phyloP scores from a whole-genome alignment of 1,140 invertebrate genomes.

The Drosophila sturtevanti region DNA sequence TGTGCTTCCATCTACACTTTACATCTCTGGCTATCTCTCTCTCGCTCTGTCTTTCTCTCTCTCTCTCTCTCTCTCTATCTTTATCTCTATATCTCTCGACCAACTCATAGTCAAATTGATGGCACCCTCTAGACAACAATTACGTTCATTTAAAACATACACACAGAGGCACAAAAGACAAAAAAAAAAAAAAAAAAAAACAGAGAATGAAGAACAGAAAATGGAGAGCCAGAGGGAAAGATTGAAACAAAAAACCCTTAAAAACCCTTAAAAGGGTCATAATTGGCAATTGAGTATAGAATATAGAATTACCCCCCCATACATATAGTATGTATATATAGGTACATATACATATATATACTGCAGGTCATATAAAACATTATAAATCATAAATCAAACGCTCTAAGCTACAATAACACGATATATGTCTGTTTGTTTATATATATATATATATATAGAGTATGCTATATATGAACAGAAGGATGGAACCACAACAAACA shows the following conservation, averaged over 20 bases:
- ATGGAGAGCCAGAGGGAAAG: not conserved
- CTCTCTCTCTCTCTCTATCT: not conserved
- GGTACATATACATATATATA: constrained; percentile 17
- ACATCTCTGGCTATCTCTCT: not conserved
- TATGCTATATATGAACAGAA: constrained; percentile 18
- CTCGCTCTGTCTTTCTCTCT: not conserved
- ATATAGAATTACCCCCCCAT: constrained; percentile 60
- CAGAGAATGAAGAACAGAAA: not conserved
- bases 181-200: not conserved
- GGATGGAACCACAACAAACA: constrained; percentile 35
- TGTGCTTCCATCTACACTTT: not conserved
- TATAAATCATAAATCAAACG: constrained; percentile 65
- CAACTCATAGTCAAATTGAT: constrained; percentile 10
- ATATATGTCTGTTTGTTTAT: not conserved
- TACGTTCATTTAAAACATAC: constrained; percentile 33
- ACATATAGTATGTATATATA: constrained; percentile 25
- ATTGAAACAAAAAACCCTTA: constrained; percentile 22
- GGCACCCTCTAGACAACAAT: constrained; percentile 16
- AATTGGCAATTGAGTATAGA: constrained; percentile 70
- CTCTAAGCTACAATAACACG: constrained; percentile 44
- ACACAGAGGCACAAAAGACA: constrained; percentile 22
- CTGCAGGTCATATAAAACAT: constrained; percentile 28
- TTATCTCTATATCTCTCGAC: not conserved
- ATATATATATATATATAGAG: constrained; percentile 23
- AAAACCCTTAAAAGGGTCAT: constrained; percentile 70